Conservation (phyloP, 2,888 invertebrate species). For the Pristionchus japonicus region DNA sequence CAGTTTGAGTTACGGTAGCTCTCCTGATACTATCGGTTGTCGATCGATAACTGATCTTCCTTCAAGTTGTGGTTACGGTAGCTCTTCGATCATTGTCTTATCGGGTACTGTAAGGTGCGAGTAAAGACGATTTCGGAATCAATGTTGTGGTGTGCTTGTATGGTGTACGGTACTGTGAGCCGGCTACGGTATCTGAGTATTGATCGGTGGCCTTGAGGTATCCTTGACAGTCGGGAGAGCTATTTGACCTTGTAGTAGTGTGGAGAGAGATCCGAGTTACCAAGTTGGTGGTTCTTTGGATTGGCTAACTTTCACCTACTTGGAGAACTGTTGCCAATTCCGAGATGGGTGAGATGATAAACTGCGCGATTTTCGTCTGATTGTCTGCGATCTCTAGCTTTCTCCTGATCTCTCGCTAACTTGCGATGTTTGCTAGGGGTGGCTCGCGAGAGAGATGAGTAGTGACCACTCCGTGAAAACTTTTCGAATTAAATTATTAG, state of each 20-base stretch:
- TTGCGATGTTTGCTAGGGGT: neutral
- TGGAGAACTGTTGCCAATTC: neutral
- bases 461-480: no score
- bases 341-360: neutral
- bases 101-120: slow-evolving; percentile 13
- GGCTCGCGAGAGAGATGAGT: neutral
- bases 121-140: slow-evolving; percentile 23
- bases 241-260: neutral
- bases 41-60: neutral
- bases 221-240: neutral
- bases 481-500: no score
- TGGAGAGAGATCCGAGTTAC: neutral
- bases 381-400: neutral
- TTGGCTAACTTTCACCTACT: neutral
- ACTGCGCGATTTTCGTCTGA: neutral
- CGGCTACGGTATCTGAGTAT: slow-evolving; percentile 31
- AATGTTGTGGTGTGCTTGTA: slow-evolving; percentile 20
- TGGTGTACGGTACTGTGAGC: neutral
- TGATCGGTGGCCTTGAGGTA: neutral
- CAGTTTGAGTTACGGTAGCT: neutral
- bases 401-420: neutral
- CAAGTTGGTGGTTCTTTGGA: neutral
- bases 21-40: neutral
- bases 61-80: neutral
- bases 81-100: neutral